Evolutionary conservation across 2,113 vertebrate species (phyloP).

Genomic region (Tylochromis polylepis): DNA sequence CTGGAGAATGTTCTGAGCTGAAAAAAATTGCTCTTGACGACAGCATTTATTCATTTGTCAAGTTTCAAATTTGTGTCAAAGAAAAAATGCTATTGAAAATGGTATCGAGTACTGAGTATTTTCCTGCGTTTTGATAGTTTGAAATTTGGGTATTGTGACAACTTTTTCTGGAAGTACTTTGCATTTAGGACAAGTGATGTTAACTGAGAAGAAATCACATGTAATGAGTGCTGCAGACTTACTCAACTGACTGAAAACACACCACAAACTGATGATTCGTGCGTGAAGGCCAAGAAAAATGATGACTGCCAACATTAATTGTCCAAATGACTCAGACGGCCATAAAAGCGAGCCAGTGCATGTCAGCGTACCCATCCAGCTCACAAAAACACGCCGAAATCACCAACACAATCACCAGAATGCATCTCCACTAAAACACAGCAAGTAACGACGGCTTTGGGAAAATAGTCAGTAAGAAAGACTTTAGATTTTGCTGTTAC

Average conservation of each 20-base stretch:
- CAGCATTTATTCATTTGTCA: not conserved
- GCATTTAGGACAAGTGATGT: not conserved
- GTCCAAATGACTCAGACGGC: not conserved
- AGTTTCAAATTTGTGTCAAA: not conserved
- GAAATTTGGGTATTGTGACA: not conserved
- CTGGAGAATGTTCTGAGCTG: too few relatives aligned
- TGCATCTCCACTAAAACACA: not conserved
- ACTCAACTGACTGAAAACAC: not conserved
- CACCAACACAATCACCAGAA: not conserved
- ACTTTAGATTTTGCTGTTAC: not conserved
- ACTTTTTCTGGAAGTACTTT: not conserved
- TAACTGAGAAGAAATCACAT: not conserved
- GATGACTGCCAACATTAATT: not conserved
- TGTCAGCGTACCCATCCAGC: not conserved
- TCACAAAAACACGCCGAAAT: not conserved
- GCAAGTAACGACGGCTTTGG: not conserved
- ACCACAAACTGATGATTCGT: not conserved
- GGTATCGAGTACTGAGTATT: not conserved
- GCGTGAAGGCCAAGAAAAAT: not conserved
- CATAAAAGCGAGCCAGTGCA: not conserved
- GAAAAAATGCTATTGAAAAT: not conserved
- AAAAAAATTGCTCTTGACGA: not conserved
- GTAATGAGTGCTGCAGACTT: not conserved
- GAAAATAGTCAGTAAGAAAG: not conserved
- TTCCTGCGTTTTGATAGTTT: not conserved